Conservation (phyloP, 2,888 invertebrate genomes). For the Drosophila infuscata region DNA sequence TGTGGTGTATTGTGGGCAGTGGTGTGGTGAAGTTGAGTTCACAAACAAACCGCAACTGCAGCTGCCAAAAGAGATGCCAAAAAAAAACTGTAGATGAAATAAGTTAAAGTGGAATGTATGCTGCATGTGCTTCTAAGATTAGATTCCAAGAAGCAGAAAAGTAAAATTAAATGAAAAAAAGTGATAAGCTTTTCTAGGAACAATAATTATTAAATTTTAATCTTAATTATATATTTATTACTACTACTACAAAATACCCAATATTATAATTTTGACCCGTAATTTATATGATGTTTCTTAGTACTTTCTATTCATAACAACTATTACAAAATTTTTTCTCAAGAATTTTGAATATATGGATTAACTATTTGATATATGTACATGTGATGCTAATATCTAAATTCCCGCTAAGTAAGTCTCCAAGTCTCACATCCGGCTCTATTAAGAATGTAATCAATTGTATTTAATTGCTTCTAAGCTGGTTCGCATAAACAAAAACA, state of each 20-base stretch:
- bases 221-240: neutral
- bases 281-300: neutral
- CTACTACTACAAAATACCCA: neutral
- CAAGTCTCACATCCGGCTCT: conserved; percentile 40
- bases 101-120: conserved; percentile 27
- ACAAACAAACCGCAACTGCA: conserved; percentile 50
- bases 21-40: conserved; percentile 46
- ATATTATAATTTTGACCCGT: neutral
- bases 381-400: conserved; percentile 21
- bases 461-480: conserved; percentile 57
- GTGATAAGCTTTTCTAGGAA: neutral
- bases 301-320: neutral
- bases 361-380: neutral
- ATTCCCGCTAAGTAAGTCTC: conserved; percentile 4
- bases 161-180: neutral
- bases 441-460: conserved; percentile 50
- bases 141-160: neutral
- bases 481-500: conserved; percentile 16
- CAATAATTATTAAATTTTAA: neutral
- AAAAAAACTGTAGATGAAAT: conserved; percentile 31
- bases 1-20: conserved; percentile 18
- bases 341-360: neutral
- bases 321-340: neutral
- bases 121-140: neutral
- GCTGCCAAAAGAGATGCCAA: conserved; percentile 33